Evolutionary conservation across 2,113 vertebrate species (phyloP).

Genomic region (Petrocephalus microphthalmus): DNA sequence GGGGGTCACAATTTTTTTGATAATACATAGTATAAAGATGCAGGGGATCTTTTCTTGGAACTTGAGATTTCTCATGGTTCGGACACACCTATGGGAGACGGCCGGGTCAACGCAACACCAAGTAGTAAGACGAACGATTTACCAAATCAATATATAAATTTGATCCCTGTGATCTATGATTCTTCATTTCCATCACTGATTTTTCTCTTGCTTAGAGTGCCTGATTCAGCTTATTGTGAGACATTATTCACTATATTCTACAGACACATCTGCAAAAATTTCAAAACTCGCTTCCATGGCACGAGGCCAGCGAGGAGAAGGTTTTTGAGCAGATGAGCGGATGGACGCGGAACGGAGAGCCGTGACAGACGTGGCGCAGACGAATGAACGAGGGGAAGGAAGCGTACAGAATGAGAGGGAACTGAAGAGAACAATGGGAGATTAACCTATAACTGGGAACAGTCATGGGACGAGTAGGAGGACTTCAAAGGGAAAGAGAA

Average conservation of each 20-base stretch:
- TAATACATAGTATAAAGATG: conserved; percentile 60
- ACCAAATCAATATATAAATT: neutral
- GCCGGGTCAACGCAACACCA: neutral
- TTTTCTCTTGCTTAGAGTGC: neutral
- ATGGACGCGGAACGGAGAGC: neutral
- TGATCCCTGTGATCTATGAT: neutral
- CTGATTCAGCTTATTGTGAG: neutral
- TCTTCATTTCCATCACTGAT: conserved; percentile 6
- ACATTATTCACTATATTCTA: conserved; percentile 7
- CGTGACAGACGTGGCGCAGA: neutral
- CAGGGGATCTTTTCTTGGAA: conserved; percentile 52
- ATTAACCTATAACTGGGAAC: conserved; percentile 20
- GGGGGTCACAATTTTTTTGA: conserved; percentile 42
- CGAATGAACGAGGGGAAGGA: neutral
- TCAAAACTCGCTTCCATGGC: neutral
- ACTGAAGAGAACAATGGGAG: neutral
- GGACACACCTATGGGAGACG: neutral
- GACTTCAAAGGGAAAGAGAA: neutral
- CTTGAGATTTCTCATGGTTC: neutral
- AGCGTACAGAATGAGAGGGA: neutral
- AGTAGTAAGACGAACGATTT: neutral
- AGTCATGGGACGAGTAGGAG: neutral
- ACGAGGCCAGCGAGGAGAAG: neutral
- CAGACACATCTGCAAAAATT: neutral
- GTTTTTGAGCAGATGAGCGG: neutral